phyloP scores from a whole-genome alignment of 1,140 invertebrate species.

The Drosophila triauraria region DNA sequence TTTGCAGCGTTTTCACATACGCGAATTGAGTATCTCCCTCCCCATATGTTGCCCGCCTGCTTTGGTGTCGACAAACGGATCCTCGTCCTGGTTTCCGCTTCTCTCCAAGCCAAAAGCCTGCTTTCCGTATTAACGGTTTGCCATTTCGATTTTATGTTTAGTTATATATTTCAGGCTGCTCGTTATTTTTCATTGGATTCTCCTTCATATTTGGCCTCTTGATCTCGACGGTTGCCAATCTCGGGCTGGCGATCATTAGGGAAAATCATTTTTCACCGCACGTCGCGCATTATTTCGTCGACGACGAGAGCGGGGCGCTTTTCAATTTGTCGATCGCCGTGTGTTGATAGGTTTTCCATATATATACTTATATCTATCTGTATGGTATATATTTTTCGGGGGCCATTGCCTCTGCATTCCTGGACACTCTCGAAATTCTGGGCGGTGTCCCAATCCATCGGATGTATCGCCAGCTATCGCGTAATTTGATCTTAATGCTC shows the following conservation, averaged over 20 bases:
- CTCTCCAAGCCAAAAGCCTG: not conserved
- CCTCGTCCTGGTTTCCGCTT: constrained; percentile 40
- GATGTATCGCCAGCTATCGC: constrained; percentile 62
- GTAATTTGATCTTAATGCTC: constrained; percentile 82
- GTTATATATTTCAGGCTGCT: constrained; percentile 78
- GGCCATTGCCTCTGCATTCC: constrained; percentile 72
- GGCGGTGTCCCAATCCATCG: constrained; percentile 41
- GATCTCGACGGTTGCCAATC: constrained; percentile 53
- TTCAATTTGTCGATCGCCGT: constrained; percentile 70
- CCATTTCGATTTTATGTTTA: constrained; percentile 79
- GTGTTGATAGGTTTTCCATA: constrained; percentile 53
- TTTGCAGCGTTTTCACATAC: constrained; percentile 73
- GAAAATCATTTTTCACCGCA: constrained; percentile 73
- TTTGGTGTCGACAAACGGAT: constrained; percentile 70
- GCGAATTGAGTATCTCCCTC: constrained; percentile 26
- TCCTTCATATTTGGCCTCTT: constrained; percentile 78
- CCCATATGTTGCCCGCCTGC: constrained; percentile 49
- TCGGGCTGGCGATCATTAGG: constrained; percentile 54
- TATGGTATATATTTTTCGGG: constrained; percentile 34
- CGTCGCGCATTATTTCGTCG: constrained; percentile 56
- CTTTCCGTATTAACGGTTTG: constrained; percentile 72
- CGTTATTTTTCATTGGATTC: constrained; percentile 77
- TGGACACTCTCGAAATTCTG: constrained; percentile 22
- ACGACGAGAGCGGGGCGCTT: constrained; percentile 32
- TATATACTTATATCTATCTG: not conserved